Evolutionary conservation across 2,888 invertebrate genomes (phyloP).

Genomic region (Corythucha ciliata): DNA sequence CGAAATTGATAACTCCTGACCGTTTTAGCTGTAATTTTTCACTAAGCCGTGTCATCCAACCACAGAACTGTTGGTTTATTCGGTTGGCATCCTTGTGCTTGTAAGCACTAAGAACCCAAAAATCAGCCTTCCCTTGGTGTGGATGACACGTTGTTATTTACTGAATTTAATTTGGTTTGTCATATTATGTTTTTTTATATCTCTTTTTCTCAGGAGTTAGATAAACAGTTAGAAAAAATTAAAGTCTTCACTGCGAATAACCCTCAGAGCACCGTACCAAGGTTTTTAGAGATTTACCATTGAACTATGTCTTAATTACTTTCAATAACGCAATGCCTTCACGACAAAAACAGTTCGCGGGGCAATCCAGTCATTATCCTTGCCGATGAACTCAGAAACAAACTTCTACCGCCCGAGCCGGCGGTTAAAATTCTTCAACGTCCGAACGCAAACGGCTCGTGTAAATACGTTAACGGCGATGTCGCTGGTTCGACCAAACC

Average conservation of each 20-base stretch:
- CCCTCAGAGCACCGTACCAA: slow-evolving; percentile 4
- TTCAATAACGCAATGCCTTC: no score
- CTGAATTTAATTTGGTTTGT: no score
- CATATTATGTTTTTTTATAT: slow-evolving; percentile 3
- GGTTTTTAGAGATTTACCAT: not conserved
- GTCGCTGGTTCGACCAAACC: no score
- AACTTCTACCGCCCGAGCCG: slow-evolving; percentile 68
- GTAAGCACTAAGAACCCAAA: no score
- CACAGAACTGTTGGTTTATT: no score
- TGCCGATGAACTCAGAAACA: slow-evolving; percentile 70
- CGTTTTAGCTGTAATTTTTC: no score
- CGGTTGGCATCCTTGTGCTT: no score
- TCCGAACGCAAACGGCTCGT: slow-evolving; percentile 45
- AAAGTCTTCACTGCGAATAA: slow-evolving; percentile 39
- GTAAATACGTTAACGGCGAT: slow-evolving; percentile 55
- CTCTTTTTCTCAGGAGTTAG: slow-evolving; percentile 40
- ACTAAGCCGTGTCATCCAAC: no score
- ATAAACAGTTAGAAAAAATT: slow-evolving; percentile 41
- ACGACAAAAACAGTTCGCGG: slow-evolving; percentile 26
- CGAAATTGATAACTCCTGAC: no score
- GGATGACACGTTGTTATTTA: no score
- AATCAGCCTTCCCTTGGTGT: no score
- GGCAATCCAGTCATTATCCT: slow-evolving; percentile 58
- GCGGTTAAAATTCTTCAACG: slow-evolving; percentile 75
- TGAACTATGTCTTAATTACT: slow-evolving; percentile 1